phyloP scores from a whole-genome alignment of 2,888 invertebrate species.

The Odontomyia ornata region DNA sequence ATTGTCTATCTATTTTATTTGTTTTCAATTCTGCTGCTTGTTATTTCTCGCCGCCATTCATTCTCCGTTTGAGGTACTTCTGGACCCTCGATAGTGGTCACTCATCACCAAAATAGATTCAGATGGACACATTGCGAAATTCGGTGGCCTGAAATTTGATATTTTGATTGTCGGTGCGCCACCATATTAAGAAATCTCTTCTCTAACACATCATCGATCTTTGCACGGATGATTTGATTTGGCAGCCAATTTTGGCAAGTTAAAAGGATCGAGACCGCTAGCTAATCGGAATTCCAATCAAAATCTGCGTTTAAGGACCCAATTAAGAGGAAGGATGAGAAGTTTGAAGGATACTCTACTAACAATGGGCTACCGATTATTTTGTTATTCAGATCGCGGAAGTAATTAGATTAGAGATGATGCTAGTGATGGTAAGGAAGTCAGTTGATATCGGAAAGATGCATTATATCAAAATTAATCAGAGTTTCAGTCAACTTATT shows the following conservation, averaged over 20 bases:
- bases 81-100: background rate
- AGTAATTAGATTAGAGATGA: conserved; percentile 22
- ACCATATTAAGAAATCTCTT: background rate
- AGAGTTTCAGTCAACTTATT: background rate
- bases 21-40: background rate
- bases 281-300: background rate
- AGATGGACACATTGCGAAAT: conserved; percentile 32
- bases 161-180: conserved; percentile 43
- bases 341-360: conserved; percentile 5
- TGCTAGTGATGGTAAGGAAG: background rate
- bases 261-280: conserved; percentile 1
- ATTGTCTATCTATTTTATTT: background rate
- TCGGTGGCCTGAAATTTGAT: conserved; percentile 46
- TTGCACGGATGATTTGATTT: conserved; percentile 27
- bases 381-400: conserved; percentile 14
- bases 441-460: background rate
- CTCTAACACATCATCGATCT: conserved; percentile 32
- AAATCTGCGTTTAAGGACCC: background rate
- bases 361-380: background rate
- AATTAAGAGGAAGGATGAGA: background rate
- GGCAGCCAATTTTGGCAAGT: conserved; percentile 20
- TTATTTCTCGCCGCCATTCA: background rate
- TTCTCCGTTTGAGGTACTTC: background rate
- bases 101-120: conserved; percentile 8
- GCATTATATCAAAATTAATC: background rate